Conservation (phyloP, 2,113 vertebrate species). For the Nesoenas mayeri region DNA sequence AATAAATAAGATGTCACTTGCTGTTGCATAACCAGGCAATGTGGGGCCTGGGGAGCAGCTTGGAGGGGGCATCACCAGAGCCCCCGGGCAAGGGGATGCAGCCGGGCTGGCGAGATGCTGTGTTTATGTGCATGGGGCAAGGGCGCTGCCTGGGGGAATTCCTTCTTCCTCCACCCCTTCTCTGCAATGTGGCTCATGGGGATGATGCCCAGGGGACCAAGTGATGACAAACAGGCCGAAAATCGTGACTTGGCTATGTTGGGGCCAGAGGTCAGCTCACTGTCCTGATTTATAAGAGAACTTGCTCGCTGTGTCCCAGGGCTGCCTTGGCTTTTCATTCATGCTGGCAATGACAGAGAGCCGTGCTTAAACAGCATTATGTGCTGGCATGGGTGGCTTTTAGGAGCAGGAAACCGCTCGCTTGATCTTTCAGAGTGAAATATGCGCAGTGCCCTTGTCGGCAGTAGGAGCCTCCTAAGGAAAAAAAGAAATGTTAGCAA, state of each 20-base stretch:
- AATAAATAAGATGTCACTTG: neutral
- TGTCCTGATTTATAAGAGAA: neutral
- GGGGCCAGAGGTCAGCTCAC: neutral
- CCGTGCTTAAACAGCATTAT: neutral
- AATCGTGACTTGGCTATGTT: neutral
- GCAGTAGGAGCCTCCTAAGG: conserved; percentile 36
- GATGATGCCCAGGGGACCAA: neutral
- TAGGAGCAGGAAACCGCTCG: conserved; percentile 50
- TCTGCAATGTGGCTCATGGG: rapidly evolving
- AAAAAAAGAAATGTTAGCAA: neutral
- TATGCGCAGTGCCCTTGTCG: conserved; percentile 5
- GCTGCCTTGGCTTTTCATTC: conserved; percentile 17
- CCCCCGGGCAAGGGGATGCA: neutral
- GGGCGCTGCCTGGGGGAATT: neutral
- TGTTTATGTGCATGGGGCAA: neutral
- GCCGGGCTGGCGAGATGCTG: neutral
- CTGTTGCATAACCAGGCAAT: neutral
- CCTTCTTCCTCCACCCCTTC: neutral
- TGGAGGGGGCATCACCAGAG: neutral
- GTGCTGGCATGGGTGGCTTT: neutral
- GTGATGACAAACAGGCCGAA: neutral
- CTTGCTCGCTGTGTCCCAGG: neutral
- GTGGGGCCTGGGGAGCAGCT: neutral
- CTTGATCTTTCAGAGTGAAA: conserved; percentile 56
- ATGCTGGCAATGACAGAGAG: neutral